These are phyloP conservation scores for Polia nebulosa DNA, from an alignment of 2,888 invertebrate species.

Conservation along the genomic window DNA sequence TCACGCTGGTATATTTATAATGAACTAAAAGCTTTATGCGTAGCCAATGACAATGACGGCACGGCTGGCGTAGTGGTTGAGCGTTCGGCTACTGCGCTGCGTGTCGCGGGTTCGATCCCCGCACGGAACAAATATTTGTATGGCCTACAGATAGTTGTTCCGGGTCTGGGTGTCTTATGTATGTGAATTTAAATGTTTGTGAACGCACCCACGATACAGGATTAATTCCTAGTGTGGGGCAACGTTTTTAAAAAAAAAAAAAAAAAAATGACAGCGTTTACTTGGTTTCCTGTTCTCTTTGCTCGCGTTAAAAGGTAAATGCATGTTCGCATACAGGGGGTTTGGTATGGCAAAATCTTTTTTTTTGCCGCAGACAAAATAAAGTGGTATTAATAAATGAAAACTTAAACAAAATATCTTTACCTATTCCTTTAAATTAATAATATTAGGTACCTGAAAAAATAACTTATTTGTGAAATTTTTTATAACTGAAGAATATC, in stretches of 20 bases:
- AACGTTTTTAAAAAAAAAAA: too few species aligned
- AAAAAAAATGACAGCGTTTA: conserved; percentile 29
- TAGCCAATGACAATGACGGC: too few species aligned
- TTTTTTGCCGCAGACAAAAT: background rate
- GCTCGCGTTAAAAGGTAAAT: conserved; percentile 33
- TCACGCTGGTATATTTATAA: conserved; percentile 40
- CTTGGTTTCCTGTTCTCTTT: conserved; percentile 29
- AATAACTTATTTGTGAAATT: background rate
- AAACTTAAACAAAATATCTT: background rate
- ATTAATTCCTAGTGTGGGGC: too few species aligned
- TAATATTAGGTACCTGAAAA: background rate
- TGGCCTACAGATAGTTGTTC: too few species aligned
- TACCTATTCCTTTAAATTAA: background rate
- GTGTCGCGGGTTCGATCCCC: too few species aligned
- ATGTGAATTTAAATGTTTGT: too few species aligned
- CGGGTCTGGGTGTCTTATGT: too few species aligned
- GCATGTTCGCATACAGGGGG: background rate
- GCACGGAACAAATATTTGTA: too few species aligned
- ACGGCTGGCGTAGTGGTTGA: too few species aligned
- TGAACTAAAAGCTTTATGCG: conserved; percentile 47
- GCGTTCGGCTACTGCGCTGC: too few species aligned
- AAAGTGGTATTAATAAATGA: too few species aligned
- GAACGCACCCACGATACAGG: too few species aligned
- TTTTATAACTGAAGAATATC: background rate
- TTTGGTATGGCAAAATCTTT: background rate